These are phyloP conservation scores for Sebastes reedi DNA, from an alignment of 2,797 vertebrate species.

Conservation along the genomic window DNA sequence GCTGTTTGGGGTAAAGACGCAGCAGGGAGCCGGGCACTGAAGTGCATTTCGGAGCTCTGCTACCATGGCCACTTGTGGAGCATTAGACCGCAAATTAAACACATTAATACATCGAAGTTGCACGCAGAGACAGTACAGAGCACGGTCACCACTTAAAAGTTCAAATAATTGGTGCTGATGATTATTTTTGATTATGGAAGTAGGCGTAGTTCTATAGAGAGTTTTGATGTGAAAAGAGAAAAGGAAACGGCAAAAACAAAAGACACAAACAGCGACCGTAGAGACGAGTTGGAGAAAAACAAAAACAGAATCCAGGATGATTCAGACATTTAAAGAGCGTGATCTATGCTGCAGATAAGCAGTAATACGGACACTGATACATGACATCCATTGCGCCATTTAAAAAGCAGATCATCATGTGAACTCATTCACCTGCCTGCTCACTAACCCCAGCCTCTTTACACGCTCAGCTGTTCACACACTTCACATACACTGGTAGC, in stretches of 20 bases:
- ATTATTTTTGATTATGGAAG: neutral
- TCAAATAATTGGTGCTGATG: neutral
- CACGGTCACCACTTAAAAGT: neutral
- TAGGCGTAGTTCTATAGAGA: neutral
- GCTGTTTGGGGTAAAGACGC: constrained; percentile 1
- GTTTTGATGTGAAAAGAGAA: neutral
- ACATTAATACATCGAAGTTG: neutral
- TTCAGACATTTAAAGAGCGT: neutral
- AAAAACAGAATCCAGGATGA: neutral
- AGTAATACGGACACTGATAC: neutral
- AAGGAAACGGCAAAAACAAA: neutral
- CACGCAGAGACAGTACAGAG: neutral
- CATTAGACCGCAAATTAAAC: constrained; percentile 16
- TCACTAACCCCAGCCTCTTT: neutral
- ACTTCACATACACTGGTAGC: neutral
- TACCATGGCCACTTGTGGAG: neutral
- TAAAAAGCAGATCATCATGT: neutral
- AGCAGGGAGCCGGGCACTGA: constrained; percentile 6
- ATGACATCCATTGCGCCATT: neutral
- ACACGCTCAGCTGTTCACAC: constrained; percentile 16
- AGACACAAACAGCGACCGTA: neutral
- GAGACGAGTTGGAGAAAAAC: neutral
- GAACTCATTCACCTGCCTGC: constrained; percentile 24
- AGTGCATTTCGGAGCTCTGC: constrained; percentile 2
- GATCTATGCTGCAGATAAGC: neutral